These are phyloP conservation scores for Fulmarus glacialis DNA, from an alignment of 2,113 vertebrate species.

Conservation along the genomic window DNA sequence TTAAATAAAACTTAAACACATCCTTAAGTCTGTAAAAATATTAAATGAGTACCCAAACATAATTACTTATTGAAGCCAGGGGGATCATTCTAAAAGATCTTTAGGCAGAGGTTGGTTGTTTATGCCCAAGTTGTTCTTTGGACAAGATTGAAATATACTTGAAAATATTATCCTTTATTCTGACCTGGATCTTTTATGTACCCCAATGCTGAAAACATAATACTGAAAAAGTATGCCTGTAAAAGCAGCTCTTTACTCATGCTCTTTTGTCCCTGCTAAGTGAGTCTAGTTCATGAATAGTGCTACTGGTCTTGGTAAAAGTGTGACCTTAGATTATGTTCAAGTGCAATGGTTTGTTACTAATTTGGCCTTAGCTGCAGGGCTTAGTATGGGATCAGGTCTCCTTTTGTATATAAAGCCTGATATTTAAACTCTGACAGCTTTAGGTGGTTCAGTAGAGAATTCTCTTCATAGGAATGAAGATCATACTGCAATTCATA, in stretches of 20 bases:
- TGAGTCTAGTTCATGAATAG: neutral
- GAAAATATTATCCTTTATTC: neutral
- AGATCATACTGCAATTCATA: neutral
- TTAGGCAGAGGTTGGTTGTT: neutral
- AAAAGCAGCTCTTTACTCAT: neutral
- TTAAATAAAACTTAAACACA: neutral
- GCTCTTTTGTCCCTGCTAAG: conserved; percentile 39
- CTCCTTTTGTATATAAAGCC: conserved; percentile 31
- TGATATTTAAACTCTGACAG: conserved; percentile 43
- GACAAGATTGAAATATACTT: neutral
- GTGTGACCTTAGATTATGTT: conserved; percentile 45
- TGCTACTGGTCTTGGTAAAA: conserved; percentile 3
- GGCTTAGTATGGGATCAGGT: conserved; percentile 5
- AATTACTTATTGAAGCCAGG: neutral
- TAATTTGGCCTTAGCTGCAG: conserved; percentile 45
- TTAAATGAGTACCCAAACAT: neutral
- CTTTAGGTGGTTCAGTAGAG: neutral
- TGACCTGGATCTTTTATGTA: neutral
- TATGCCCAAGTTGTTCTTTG: neutral
- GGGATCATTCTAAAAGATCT: neutral
- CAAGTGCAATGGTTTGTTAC: conserved; percentile 52
- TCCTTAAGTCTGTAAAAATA: neutral
- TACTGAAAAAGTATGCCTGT: neutral
- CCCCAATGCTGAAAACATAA: neutral
- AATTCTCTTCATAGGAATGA: neutral